phyloP scores from a whole-genome alignment of 2,113 vertebrate genomes.

The Scytalopus superciliaris region DNA sequence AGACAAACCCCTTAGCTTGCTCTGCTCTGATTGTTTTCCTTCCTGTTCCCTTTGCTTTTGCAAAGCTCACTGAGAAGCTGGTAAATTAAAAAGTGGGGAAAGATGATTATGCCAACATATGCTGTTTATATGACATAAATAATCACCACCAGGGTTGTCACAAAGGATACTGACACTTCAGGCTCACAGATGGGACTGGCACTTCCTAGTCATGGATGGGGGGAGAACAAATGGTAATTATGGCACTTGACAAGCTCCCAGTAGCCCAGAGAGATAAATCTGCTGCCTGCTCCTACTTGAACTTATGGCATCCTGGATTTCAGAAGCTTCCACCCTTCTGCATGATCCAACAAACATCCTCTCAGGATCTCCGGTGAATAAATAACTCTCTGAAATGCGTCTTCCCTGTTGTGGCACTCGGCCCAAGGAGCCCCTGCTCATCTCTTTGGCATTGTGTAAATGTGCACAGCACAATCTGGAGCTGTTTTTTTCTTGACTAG shows the following conservation, averaged over 20 bases:
- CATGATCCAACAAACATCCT: neutral
- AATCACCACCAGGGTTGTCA: neutral
- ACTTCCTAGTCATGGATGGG: neutral
- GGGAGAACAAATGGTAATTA: neutral
- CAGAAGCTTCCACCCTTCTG: constrained; percentile 8
- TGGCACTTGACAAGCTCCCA: neutral
- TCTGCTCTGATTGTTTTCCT: neutral
- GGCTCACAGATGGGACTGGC: neutral
- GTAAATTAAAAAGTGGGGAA: neutral
- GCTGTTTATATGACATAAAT: neutral
- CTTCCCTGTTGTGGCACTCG: neutral
- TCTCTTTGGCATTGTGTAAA: neutral
- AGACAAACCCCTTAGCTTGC: neutral
- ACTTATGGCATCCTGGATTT: neutral
- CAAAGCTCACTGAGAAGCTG: neutral
- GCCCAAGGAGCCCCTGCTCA: neutral
- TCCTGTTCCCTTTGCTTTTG: neutral
- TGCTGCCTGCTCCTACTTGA: neutral
- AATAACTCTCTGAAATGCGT: neutral
- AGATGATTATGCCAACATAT: neutral
- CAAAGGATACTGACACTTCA: neutral
- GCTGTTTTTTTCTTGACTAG: neutral
- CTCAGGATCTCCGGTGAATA: constrained; percentile 31
- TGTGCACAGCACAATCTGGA: neutral
- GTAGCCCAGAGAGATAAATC: constrained; percentile 23